Evolutionary conservation across 2,888 invertebrate genomes (phyloP).

Genomic region (Tetragnatha montana): DNA sequence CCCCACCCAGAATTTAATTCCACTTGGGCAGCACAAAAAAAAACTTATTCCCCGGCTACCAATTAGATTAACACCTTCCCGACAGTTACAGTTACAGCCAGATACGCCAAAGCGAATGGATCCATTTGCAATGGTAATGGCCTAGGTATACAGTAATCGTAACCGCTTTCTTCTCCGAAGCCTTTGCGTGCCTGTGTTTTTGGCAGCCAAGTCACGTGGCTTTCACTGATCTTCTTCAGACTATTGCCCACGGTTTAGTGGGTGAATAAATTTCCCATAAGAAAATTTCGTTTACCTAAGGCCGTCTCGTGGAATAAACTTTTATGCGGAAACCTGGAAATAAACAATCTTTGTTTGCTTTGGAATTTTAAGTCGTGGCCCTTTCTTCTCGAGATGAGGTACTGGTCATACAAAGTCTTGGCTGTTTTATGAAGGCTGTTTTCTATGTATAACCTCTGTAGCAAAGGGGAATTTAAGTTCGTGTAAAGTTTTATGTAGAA

Average conservation of each 20-base stretch:
- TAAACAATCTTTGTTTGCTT: neutral
- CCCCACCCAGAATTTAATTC: neutral
- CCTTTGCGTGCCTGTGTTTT: conserved; percentile 20
- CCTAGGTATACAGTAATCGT: conserved; percentile 36
- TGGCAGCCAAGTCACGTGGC: conserved; percentile 35
- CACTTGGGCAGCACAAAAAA: neutral
- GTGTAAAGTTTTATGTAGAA: too few relatives aligned
- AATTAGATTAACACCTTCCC: conserved; percentile 55
- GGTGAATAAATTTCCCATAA: conserved; percentile 48
- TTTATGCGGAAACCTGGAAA: neutral
- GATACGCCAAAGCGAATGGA: conserved; percentile 21
- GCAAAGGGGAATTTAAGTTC: too few relatives aligned
- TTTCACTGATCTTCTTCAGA: conserved; percentile 15
- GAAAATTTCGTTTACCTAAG: conserved; percentile 34
- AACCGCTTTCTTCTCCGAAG: conserved; percentile 26
- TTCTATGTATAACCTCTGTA: too few relatives aligned
- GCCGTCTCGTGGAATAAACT: neutral
- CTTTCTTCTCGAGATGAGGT: neutral
- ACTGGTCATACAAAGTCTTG: neutral
- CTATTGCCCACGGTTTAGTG: conserved; percentile 14
- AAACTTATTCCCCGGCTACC: conserved; percentile 25
- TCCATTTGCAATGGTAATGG: conserved; percentile 56
- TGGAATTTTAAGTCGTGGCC: neutral
- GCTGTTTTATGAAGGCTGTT: too few relatives aligned
- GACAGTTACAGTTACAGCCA: conserved; percentile 24